Evolutionary conservation across 2,888 invertebrate species (phyloP).

Genomic region (Cataglyphis cursor): DNA sequence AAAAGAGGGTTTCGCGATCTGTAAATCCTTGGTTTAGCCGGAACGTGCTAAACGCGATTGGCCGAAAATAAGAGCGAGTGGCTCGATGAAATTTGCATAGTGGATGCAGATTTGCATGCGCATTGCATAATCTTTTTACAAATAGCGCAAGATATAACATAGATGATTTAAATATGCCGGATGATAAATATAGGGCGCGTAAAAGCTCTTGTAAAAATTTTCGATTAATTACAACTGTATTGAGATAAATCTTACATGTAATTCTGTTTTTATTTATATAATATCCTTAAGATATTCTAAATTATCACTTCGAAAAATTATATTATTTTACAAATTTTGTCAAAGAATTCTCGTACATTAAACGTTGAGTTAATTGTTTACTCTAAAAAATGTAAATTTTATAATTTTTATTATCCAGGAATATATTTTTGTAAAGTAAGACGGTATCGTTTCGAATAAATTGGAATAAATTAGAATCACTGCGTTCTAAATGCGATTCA

Average conservation of each 20-base stretch:
- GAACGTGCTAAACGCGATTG: conserved; percentile 42
- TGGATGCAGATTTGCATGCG: conserved; percentile 36
- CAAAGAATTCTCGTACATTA: neutral
- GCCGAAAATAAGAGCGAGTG: conserved; percentile 33
- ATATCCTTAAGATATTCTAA: neutral
- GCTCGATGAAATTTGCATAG: conserved; percentile 46
- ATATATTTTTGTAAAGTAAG: neutral
- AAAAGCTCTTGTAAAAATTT: conserved; percentile 3
- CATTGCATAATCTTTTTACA: conserved; percentile 33
- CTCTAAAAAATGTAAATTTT: neutral
- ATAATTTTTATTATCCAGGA: neutral
- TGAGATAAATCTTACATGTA: neutral
- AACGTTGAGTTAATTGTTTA: neutral
- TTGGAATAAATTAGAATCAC: neutral
- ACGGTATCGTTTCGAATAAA: neutral
- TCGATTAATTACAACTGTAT: neutral
- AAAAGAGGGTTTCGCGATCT: conserved; percentile 49
- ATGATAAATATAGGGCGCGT: conserved; percentile 9
- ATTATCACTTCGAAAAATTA: neutral
- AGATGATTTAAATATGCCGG: conserved; percentile 21
- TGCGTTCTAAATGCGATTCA: neutral
- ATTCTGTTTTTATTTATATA: neutral
- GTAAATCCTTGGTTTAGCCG: conserved; percentile 42
- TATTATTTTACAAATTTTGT: neutral
- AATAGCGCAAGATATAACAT: conserved; percentile 2